phyloP scores from a whole-genome alignment of 2,888 invertebrate species.

The Noctua comes region DNA sequence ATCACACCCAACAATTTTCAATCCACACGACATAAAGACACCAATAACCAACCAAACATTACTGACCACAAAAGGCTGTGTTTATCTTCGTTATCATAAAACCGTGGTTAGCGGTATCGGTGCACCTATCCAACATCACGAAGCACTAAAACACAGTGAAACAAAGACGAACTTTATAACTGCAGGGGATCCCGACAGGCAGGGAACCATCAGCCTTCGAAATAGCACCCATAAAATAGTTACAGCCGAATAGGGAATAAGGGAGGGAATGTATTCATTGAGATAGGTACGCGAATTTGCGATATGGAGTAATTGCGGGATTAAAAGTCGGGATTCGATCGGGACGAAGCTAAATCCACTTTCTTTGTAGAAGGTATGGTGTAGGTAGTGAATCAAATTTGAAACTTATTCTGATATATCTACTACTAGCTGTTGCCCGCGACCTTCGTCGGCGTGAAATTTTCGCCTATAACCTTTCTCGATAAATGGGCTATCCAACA shows the following conservation, averaged over 20 bases:
- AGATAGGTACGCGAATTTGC: conserved; percentile 36
- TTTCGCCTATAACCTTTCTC: too few species aligned
- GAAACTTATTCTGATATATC: background rate
- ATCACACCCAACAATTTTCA: background rate
- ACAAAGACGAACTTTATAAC: conserved; percentile 69
- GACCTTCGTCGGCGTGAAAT: too few species aligned
- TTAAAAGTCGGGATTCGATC: conserved; percentile 24
- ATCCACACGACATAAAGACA: conserved; percentile 1
- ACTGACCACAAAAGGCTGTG: conserved; percentile 23
- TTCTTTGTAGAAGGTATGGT: background rate
- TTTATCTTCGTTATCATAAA: conserved; percentile 56
- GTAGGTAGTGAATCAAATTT: background rate
- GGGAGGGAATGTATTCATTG: conserved; percentile 64
- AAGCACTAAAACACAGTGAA: conserved; percentile 65
- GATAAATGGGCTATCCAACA: too few species aligned
- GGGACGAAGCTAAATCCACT: background rate
- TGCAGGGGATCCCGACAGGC: conserved; percentile 64
- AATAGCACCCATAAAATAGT: conserved; percentile 84
- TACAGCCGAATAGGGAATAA: conserved; percentile 75
- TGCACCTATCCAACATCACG: conserved; percentile 57
- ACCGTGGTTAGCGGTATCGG: conserved; percentile 56
- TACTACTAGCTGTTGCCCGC: too few species aligned
- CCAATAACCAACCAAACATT: conserved; percentile 28
- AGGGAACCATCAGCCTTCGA: conserved; percentile 75
- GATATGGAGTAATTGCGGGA: conserved; percentile 15